phyloP scores from a whole-genome alignment of 1,140 invertebrate genomes.

The Rhynchophorus ferrugineus region DNA sequence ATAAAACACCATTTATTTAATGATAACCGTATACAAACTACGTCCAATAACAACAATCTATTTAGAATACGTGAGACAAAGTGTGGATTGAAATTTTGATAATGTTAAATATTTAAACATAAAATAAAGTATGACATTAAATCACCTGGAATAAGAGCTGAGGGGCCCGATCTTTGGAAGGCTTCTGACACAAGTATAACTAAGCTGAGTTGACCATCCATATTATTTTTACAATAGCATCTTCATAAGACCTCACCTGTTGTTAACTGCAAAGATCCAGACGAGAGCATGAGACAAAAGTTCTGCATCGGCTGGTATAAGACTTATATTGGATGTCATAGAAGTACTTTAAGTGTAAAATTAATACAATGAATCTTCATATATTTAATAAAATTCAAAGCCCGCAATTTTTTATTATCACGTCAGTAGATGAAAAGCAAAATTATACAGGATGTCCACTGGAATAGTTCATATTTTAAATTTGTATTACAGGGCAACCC shows the following conservation, averaged over 20 bases:
- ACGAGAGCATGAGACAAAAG: conserved; percentile 24
- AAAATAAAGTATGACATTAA: conserved; percentile 5
- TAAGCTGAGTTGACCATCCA: neutral
- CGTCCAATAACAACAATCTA: conserved; percentile 13
- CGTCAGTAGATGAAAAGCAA: no score
- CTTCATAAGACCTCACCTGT: conserved; percentile 21
- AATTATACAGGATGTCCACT: no score
- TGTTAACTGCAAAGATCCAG: conserved; percentile 25
- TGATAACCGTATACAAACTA: conserved; percentile 9
- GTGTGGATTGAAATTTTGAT: neutral
- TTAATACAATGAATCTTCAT: neutral
- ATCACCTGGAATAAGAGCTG: conserved; percentile 13
- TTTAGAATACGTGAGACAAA: conserved; percentile 9
- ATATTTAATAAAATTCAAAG: no score
- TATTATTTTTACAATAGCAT: neutral
- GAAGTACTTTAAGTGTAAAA: conserved; percentile 1
- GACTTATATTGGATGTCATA: conserved; percentile 5
- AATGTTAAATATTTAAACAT: neutral
- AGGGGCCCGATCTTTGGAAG: neutral
- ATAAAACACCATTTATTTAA: no score
- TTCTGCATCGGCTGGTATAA: neutral
- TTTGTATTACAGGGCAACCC: no score
- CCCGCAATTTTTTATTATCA: no score
- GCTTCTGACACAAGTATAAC: neutral
- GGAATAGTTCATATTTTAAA: no score